A percentile compares a stretch with the other conserved stretches of the same genome.
Evolutionary conservation across 2,888 invertebrate genomes (phyloP).

Genomic region (Callimorpha dominula): DNA sequence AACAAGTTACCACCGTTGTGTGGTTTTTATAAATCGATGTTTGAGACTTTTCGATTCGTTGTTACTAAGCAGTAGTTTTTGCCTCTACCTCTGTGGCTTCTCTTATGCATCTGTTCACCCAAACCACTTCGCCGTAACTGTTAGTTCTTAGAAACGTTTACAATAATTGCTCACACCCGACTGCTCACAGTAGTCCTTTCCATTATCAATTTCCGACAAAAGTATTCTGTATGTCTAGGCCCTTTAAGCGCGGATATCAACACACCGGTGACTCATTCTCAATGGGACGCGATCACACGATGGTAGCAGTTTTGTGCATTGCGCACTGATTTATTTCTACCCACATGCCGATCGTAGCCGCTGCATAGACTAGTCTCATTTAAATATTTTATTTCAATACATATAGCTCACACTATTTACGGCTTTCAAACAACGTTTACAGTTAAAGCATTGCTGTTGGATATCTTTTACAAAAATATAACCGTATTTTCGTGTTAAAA

Average conservation of each 20-base stretch:
- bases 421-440: conserved; percentile 25
- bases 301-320: conserved; percentile 71
- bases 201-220: neutral
- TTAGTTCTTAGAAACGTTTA: neutral
- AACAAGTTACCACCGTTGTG: neutral
- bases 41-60: no score
- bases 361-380: conserved; percentile 55
- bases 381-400: conserved; percentile 55
- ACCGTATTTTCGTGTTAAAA: conserved; percentile 24
- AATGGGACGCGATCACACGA: conserved; percentile 55
- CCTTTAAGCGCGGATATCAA: conserved; percentile 59
- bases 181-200: neutral
- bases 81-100: no score
- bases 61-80: no score
- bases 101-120: no score
- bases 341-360: conserved; percentile 58
- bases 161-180: neutral
- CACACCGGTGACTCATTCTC: conserved; percentile 70
- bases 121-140: no score
- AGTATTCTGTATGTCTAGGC: neutral
- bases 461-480: conserved; percentile 27
- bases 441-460: conserved; percentile 27
- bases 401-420: conserved; percentile 33
- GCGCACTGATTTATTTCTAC: conserved; percentile 75
- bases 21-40: no score